These are phyloP conservation scores for Heliconius ismenius DNA, from an alignment of 2,888 invertebrate genomes.

Conservation along the genomic window DNA sequence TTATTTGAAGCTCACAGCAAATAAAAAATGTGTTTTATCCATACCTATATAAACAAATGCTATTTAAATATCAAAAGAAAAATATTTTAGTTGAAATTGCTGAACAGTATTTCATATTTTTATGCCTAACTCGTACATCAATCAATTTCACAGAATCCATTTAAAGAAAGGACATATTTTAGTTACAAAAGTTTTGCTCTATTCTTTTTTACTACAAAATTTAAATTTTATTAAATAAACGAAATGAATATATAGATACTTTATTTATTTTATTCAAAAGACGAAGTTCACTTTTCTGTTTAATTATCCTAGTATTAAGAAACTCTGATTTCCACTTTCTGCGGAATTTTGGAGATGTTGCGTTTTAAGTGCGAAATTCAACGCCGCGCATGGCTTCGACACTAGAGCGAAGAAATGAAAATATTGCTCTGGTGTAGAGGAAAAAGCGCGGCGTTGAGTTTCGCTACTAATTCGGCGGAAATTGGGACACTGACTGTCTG, in stretches of 20 bases:
- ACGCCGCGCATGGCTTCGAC: not conserved
- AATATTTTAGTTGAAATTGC: not conserved
- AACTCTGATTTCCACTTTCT: too few relatives aligned
- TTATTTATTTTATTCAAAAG: not conserved
- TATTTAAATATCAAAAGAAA: not conserved
- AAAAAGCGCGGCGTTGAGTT: too few relatives aligned
- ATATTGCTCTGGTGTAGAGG: too few relatives aligned
- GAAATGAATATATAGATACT: not conserved
- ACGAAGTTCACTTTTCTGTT: not conserved
- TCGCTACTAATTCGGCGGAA: too few relatives aligned
- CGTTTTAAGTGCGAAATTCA: not conserved
- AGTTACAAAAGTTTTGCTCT: not conserved
- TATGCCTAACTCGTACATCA: not conserved
- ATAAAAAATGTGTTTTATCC: not conserved
- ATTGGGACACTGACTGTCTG: too few relatives aligned
- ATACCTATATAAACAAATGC: not conserved
- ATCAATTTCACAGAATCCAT: not conserved
- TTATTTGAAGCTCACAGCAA: too few relatives aligned
- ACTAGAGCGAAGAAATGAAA: too few relatives aligned
- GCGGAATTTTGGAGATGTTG: too few relatives aligned
- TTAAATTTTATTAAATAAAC: not conserved
- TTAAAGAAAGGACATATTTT: constrained; percentile 3
- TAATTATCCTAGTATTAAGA: too few relatives aligned
- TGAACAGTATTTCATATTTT: not conserved
- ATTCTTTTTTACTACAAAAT: not conserved